phyloP scores from a whole-genome alignment of 1,140 invertebrate genomes.

The Cataglyphis hispanica region DNA sequence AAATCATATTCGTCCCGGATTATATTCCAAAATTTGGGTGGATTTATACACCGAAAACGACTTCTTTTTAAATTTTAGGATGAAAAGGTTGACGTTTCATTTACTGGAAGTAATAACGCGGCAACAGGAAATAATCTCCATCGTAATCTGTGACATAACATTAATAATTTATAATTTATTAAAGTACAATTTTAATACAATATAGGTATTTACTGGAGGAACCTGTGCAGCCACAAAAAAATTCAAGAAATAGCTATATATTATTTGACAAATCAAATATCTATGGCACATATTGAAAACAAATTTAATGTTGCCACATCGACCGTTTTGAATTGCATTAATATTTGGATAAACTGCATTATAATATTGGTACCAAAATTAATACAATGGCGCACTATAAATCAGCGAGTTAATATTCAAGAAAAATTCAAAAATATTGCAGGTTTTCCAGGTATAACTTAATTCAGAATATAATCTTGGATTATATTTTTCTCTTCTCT shows the following conservation, averaged over 20 bases:
- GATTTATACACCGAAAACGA: background rate
- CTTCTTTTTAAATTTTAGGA: background rate
- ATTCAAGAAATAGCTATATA: conserved; percentile 8
- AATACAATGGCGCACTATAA: conserved; percentile 11
- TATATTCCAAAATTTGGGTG: background rate
- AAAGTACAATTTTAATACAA: background rate
- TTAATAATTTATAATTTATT: no score
- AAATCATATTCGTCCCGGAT: background rate
- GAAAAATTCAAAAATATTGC: conserved; percentile 1
- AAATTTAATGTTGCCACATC: conserved; percentile 24
- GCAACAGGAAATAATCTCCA: background rate
- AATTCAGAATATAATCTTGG: no score
- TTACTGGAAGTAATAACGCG: background rate
- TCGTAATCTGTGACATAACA: no score
- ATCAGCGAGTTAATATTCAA: background rate
- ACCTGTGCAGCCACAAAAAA: background rate
- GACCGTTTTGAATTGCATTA: background rate
- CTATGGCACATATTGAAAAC: background rate
- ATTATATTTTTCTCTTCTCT: no score
- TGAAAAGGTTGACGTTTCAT: background rate
- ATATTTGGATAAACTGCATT: background rate
- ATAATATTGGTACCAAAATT: background rate
- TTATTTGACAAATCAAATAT: conserved; percentile 21
- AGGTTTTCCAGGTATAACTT: background rate
- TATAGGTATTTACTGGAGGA: conserved; percentile 3